Conservation (phyloP, 1,140 invertebrate genomes). For the Calosoma granatense region DNA sequence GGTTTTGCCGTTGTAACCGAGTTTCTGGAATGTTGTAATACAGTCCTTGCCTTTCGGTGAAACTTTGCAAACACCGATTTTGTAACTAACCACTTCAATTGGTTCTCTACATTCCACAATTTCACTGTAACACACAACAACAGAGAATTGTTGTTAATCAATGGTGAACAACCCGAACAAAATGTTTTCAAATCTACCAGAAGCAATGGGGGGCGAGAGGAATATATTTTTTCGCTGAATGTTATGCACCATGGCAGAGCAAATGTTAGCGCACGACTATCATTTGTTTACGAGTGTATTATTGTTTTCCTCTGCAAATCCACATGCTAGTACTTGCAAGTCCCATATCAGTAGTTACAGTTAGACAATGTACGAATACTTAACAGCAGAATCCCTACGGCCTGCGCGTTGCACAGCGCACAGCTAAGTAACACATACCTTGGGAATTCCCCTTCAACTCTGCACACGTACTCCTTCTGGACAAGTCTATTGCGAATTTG, state of each 20-base stretch:
- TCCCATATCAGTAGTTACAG: too few relatives aligned
- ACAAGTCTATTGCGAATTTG: conserved; percentile 87
- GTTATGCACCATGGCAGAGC: too few relatives aligned
- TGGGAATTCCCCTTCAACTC: conserved; percentile 94
- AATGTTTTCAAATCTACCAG: background rate
- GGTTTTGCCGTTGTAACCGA: conserved; percentile 77
- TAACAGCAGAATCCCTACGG: too few relatives aligned
- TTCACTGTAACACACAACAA: conserved; percentile 48
- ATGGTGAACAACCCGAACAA: too few relatives aligned
- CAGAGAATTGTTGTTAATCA: conserved; percentile 13
- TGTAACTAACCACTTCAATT: conserved; percentile 88
- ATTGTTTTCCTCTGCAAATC: too few relatives aligned
- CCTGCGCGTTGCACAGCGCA: too few relatives aligned
- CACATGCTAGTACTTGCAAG: too few relatives aligned
- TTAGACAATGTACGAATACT: too few relatives aligned
- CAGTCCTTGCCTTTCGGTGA: conserved; percentile 84
- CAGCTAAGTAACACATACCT: conserved; percentile 54
- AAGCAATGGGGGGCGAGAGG: too few relatives aligned
- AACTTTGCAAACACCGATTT: conserved; percentile 91
- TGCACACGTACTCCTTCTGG: conserved; percentile 93
- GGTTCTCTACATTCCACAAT: conserved; percentile 78
- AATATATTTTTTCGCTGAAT: too few relatives aligned
- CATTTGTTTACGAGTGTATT: too few relatives aligned
- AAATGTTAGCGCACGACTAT: too few relatives aligned
- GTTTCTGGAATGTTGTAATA: conserved; percentile 76